Conservation (phyloP, 2,888 invertebrate species). For the Epirrhoe alternata region DNA sequence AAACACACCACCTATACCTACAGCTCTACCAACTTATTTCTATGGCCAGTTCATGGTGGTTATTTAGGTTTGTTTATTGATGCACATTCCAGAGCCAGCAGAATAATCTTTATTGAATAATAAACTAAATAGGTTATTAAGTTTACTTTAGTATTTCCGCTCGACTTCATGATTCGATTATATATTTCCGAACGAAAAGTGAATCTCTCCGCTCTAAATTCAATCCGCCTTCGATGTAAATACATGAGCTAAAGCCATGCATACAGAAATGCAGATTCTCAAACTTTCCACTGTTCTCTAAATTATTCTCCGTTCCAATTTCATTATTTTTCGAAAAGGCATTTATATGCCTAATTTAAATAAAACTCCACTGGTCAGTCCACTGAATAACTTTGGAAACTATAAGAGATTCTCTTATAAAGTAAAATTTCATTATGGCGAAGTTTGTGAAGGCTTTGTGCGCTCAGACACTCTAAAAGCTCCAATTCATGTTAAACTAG, state of each 20-base stretch:
- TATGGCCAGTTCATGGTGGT: neutral
- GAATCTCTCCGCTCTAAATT: neutral
- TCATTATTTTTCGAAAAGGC: constrained; percentile 12
- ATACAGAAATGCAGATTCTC: neutral
- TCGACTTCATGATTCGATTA: neutral
- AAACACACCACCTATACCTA: too few relatives aligned
- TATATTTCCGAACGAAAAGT: neutral
- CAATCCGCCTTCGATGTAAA: neutral
- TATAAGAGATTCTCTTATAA: constrained; percentile 23
- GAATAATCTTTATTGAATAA: neutral
- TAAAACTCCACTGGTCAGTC: constrained; percentile 24
- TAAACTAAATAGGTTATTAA: neutral
- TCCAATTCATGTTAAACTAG: constrained; percentile 8
- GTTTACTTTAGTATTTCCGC: neutral
- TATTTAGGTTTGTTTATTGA: neutral
- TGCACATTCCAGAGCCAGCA: neutral
- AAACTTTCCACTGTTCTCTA: neutral
- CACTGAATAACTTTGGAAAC: constrained; percentile 30
- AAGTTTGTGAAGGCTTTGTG: constrained; percentile 23
- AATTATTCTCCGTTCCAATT: constrained; percentile 11
- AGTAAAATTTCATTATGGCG: constrained; percentile 22
- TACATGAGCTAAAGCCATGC: neutral
- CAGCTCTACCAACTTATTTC: too few relatives aligned
- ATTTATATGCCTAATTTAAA: constrained; percentile 26
- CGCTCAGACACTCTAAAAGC: constrained; percentile 2